A percentile compares a stretch with the other conserved stretches of the same genome.
Conservation (phyloP, 2,888 invertebrate species). For the Coleophora deauratella region DNA sequence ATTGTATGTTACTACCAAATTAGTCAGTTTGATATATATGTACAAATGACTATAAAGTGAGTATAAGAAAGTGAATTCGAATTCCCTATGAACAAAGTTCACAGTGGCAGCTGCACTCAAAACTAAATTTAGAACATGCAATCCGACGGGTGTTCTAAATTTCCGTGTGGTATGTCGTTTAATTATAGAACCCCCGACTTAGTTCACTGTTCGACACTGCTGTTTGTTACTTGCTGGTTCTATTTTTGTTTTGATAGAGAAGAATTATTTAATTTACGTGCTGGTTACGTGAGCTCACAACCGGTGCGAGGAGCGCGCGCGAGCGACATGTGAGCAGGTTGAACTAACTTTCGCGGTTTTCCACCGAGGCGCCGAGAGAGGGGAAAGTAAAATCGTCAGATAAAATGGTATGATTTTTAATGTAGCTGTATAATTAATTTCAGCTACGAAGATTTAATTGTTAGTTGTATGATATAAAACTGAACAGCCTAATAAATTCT, state of each 20-base stretch:
- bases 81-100: constrained; percentile 59
- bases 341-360: constrained; percentile 63
- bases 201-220: constrained; percentile 67
- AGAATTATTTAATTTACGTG: constrained; percentile 5
- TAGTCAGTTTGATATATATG: too few relatives aligned
- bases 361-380: constrained; percentile 43
- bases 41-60: too few relatives aligned
- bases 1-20: too few relatives aligned
- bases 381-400: constrained; percentile 58
- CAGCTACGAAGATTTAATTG: constrained; percentile 37
- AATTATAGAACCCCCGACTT: constrained; percentile 63
- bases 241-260: constrained; percentile 35
- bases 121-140: constrained; percentile 61
- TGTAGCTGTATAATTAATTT: constrained; percentile 31
- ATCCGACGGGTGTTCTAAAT: constrained; percentile 68
- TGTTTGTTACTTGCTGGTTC: constrained; percentile 60
- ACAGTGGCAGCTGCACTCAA: constrained; percentile 63
- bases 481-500: constrained; percentile 19
- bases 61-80: constrained; percentile 40
- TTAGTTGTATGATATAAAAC: constrained; percentile 28
- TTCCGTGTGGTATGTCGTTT: constrained; percentile 63
- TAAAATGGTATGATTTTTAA: constrained; percentile 49
- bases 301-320: constrained; percentile 27
- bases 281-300: constrained; percentile 3
- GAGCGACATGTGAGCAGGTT: constrained; percentile 31